phyloP scores from a whole-genome alignment of 23 tunicate genomes.

The Clavelina lepadiformis region DNA sequence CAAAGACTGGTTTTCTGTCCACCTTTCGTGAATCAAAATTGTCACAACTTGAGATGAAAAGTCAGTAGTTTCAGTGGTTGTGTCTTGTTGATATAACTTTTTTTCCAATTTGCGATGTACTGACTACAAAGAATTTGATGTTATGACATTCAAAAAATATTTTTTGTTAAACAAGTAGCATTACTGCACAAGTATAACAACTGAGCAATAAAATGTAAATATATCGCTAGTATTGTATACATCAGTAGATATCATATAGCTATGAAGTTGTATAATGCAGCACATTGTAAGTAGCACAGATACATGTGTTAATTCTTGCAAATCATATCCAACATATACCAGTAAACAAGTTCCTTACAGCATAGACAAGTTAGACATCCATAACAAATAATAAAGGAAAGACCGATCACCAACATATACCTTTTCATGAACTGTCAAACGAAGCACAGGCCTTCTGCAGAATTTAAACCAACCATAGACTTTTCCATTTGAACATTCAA shows the following conservation, averaged over 20 bases:
- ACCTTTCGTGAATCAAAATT: slow-evolving; percentile 43
- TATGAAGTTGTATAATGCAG: too few relatives aligned
- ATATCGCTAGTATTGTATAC: background rate
- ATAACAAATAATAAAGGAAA: slow-evolving; percentile 1
- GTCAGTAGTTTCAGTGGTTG: slow-evolving; percentile 1
- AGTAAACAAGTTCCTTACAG: too few relatives aligned
- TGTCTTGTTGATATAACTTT: too few relatives aligned
- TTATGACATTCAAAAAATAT: background rate
- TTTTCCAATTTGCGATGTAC: slow-evolving; percentile 43
- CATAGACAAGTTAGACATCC: too few relatives aligned
- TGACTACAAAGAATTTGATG: slow-evolving; percentile 33
- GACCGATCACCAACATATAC: background rate
- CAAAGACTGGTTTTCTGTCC: slow-evolving; percentile 35
- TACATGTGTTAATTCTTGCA: too few relatives aligned
- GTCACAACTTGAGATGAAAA: slow-evolving; percentile 26
- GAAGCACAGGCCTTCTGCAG: slow-evolving; percentile 50
- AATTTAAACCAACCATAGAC: slow-evolving; percentile 60
- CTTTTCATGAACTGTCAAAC: slow-evolving; percentile 55
- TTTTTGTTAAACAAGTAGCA: background rate
- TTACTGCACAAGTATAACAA: too few relatives aligned
- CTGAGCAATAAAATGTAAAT: background rate
- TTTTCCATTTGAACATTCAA: background rate
- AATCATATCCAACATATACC: too few relatives aligned
- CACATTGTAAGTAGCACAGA: too few relatives aligned
- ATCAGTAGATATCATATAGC: background rate